A percentile compares a stretch with the other conserved stretches of the same genome.
These are phyloP conservation scores for Endotricha flammealis DNA, from an alignment of 2,888 invertebrate species.

Conservation along the genomic window DNA sequence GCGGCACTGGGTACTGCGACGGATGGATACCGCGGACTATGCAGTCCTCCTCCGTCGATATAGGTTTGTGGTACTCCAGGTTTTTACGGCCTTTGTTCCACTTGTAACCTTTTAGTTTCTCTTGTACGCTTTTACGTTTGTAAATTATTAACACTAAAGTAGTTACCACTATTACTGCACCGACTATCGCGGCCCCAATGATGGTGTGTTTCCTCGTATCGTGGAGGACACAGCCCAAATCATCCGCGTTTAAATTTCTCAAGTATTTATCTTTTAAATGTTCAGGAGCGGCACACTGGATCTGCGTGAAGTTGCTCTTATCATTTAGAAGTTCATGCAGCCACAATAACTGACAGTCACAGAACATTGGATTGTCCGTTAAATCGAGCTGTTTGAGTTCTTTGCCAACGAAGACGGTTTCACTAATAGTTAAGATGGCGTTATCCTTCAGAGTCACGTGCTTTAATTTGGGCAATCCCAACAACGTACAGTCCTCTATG, in stretches of 20 bases:
- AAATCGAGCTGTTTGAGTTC: conserved; percentile 87
- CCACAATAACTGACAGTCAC: conserved; percentile 90
- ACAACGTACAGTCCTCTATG: conserved; percentile 86
- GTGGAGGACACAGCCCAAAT: conserved; percentile 88
- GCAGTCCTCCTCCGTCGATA: conserved; percentile 90
- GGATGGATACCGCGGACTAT: conserved; percentile 82
- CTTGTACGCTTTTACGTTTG: conserved; percentile 87
- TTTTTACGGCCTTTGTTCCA: conserved; percentile 90
- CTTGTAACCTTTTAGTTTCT: conserved; percentile 89
- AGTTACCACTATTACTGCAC: conserved; percentile 84
- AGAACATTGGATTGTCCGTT: conserved; percentile 89
- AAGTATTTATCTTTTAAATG: conserved; percentile 84
- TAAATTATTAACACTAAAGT: conserved; percentile 86
- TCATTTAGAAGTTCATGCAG: conserved; percentile 84
- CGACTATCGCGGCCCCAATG: conserved; percentile 85
- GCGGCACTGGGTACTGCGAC: conserved; percentile 72
- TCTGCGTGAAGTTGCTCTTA: conserved; percentile 82
- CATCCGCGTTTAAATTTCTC: conserved; percentile 83
- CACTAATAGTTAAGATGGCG: conserved; percentile 85
- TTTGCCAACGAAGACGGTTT: conserved; percentile 87
- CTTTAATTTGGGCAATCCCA: conserved; percentile 87
- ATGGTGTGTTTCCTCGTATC: conserved; percentile 89
- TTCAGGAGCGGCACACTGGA: conserved; percentile 86
- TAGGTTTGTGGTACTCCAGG: conserved; percentile 93
- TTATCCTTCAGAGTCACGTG: conserved; percentile 88